Percentiles rank a stretch among this genome's conserved stretches.
These are phyloP conservation scores for Saguinus midas DNA, from an alignment of 2,113 vertebrate species.

Conservation along the genomic window DNA sequence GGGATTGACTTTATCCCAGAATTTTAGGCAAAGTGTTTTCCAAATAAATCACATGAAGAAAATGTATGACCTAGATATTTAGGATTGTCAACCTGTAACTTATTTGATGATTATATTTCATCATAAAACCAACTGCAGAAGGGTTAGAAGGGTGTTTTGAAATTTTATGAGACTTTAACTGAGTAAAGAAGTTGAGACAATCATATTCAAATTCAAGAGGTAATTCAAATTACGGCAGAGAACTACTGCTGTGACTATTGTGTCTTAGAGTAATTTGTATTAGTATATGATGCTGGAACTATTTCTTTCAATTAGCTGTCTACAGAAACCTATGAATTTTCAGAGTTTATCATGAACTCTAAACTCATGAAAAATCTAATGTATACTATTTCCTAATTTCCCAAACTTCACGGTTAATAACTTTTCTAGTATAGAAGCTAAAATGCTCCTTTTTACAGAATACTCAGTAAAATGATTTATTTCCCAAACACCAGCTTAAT, in stretches of 20 bases:
- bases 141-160: neutral
- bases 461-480: constrained; percentile 34
- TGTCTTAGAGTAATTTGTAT: neutral
- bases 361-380: neutral
- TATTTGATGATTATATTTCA: neutral
- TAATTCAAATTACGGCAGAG: neutral
- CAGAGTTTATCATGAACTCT: neutral
- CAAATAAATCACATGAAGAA: neutral
- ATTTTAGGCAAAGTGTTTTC: neutral
- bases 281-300: neutral
- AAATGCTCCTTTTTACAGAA: neutral
- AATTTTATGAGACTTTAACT: neutral
- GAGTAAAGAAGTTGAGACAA: neutral
- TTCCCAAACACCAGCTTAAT: constrained; percentile 7
- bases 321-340: neutral
- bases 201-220: neutral
- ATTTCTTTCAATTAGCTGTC: neutral
- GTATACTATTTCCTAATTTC: neutral
- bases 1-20: neutral
- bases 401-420: neutral
- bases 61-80: neutral
- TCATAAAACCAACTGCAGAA: neutral
- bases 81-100: neutral
- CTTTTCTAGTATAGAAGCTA: constrained; percentile 12
- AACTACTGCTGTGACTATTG: neutral